These are phyloP conservation scores for Azemiops feae DNA, from an alignment of 2,113 vertebrate species.

Conservation along the genomic window DNA sequence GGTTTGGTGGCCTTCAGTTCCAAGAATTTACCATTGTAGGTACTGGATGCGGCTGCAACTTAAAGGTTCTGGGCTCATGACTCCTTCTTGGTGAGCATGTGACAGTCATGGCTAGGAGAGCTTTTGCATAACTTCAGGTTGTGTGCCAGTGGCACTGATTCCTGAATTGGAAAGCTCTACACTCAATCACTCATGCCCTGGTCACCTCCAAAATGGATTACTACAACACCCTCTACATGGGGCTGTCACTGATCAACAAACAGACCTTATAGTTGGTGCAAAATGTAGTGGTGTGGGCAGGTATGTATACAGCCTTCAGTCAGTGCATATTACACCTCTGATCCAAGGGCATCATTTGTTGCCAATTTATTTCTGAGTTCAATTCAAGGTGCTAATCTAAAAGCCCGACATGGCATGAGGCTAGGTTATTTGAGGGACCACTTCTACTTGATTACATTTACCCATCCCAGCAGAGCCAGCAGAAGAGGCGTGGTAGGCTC, in stretches of 20 bases:
- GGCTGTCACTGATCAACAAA: not conserved
- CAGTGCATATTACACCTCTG: not conserved
- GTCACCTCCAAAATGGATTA: not conserved
- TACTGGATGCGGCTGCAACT: not conserved
- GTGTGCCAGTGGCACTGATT: not conserved
- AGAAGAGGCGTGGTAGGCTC: not conserved
- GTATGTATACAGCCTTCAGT: not conserved
- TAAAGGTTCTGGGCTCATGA: not conserved
- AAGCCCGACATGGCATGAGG: not conserved
- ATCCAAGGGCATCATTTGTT: not conserved
- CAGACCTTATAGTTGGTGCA: not conserved
- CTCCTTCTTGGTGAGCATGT: not conserved
- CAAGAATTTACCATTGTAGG: not conserved
- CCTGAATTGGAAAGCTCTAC: not conserved
- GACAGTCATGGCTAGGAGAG: not conserved
- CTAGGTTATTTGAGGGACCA: not conserved
- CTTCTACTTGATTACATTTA: not conserved
- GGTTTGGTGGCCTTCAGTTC: not conserved
- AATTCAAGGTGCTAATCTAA: not conserved
- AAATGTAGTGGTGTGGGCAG: not conserved
- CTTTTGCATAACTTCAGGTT: not conserved
- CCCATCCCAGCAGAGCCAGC: not conserved
- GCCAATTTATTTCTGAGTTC: not conserved
- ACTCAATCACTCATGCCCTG: not conserved
- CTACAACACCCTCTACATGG: not conserved